These are phyloP conservation scores for Danio tinwini DNA, from an alignment of 2,797 vertebrate genomes.

Conservation along the genomic window DNA sequence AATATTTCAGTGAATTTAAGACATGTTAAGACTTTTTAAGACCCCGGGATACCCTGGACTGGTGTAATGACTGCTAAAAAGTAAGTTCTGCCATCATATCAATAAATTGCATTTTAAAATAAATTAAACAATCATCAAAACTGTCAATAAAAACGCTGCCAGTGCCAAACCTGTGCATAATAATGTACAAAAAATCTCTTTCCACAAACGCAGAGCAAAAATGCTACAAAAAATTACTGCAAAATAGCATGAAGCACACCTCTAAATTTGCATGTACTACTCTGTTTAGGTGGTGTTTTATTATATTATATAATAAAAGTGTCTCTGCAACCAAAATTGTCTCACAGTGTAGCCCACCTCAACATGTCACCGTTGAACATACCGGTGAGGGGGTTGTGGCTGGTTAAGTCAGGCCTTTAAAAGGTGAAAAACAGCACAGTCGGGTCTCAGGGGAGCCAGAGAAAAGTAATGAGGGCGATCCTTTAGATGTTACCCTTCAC, in stretches of 20 bases:
- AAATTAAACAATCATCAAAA: too few species aligned
- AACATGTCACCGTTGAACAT: slow-evolving; percentile 9
- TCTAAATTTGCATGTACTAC: not conserved
- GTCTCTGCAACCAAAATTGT: not conserved
- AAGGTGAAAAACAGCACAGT: slow-evolving; percentile 43
- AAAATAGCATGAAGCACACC: not conserved
- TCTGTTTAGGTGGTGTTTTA: not conserved
- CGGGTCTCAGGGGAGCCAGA: slow-evolving; percentile 27
- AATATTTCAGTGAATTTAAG: too few species aligned
- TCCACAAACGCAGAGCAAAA: not conserved
- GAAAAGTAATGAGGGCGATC: slow-evolving; percentile 47
- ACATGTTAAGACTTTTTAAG: too few species aligned
- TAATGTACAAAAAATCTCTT: too few species aligned
- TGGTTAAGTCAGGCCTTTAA: slow-evolving; percentile 47
- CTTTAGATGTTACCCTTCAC: slow-evolving; percentile 44
- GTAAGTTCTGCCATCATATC: too few species aligned
- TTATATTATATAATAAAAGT: not conserved
- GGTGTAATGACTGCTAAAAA: not conserved
- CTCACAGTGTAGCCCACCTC: not conserved
- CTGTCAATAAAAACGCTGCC: too few species aligned
- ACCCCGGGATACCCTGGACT: too few species aligned
- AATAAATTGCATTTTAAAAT: not conserved
- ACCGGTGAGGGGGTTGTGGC: slow-evolving; percentile 9
- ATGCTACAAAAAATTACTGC: not conserved
- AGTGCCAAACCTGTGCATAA: too few species aligned